Evolutionary conservation across 2,888 invertebrate species (phyloP).

Genomic region (Lycophotia porphyrea): DNA sequence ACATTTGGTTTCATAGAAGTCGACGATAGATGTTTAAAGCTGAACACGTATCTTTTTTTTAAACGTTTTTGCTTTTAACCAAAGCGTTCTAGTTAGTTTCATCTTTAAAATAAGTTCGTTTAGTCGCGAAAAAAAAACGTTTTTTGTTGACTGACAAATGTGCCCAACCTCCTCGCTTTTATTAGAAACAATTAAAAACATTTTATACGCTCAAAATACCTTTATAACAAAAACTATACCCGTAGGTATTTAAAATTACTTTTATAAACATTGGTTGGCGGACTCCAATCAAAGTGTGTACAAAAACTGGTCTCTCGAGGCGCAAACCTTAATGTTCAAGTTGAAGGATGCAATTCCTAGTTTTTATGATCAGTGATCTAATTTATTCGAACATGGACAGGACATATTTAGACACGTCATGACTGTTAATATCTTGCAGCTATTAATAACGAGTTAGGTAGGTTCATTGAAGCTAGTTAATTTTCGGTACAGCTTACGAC

Average conservation of each 20-base stretch:
- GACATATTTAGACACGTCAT: slow-evolving; percentile 48
- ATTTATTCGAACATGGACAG: slow-evolving; percentile 57
- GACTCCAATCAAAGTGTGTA: slow-evolving; percentile 43
- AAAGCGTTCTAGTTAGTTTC: neutral
- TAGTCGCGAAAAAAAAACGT: neutral
- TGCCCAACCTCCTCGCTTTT: slow-evolving; percentile 8
- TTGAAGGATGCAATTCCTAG: slow-evolving; percentile 58
- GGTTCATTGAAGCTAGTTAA: slow-evolving; percentile 24
- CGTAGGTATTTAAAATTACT: slow-evolving; percentile 50
- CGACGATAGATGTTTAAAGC: slow-evolving; percentile 21
- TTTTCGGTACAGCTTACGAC: slow-evolving; percentile 8
- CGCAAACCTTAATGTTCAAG: slow-evolving; percentile 43
- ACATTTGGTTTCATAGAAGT: slow-evolving; percentile 26
- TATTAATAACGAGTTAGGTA: slow-evolving; percentile 40
- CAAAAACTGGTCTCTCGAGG: slow-evolving; percentile 55
- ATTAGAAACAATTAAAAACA: slow-evolving; percentile 46
- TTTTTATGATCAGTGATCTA: slow-evolving; percentile 61
- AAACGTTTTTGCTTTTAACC: neutral
- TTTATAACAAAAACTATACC: slow-evolving; percentile 33
- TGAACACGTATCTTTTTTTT: neutral
- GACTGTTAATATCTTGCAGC: slow-evolving; percentile 45
- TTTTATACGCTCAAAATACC: slow-evolving; percentile 32
- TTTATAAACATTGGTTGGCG: slow-evolving; percentile 54
- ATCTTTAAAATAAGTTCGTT: slow-evolving; percentile 3
- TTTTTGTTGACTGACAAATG: neutral